These are phyloP conservation scores for Helicolenus hilgendorfi DNA, from an alignment of 2,797 vertebrate species.

Conservation along the genomic window DNA sequence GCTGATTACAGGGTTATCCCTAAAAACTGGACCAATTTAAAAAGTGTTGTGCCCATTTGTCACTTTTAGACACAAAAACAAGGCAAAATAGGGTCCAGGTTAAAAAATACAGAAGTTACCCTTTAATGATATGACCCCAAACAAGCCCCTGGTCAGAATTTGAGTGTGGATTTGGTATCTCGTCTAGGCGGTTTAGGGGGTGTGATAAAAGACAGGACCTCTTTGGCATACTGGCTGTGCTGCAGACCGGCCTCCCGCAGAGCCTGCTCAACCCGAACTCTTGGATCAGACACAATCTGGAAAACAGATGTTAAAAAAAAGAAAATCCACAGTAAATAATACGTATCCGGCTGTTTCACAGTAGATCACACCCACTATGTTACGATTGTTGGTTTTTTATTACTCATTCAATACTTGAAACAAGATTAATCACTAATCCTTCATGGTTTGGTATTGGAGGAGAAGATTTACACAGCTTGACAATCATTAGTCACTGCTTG, in stretches of 20 bases:
- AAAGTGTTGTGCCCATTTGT: no score
- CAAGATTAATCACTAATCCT: constrained; percentile 25
- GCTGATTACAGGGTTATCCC: no score
- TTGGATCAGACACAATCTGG: constrained; percentile 95
- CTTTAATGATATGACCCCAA: background rate
- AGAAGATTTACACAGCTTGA: constrained; percentile 9
- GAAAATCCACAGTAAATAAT: constrained; percentile 15
- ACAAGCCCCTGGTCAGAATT: constrained; percentile 69
- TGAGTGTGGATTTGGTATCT: constrained; percentile 91
- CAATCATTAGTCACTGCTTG: constrained; percentile 31
- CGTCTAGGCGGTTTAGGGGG: constrained; percentile 93
- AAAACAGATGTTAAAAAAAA: constrained; percentile 54
- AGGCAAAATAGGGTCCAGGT: no score
- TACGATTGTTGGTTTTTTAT: background rate
- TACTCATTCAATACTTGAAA: background rate
- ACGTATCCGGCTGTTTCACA: constrained; percentile 20
- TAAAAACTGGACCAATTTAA: no score
- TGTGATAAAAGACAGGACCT: constrained; percentile 90
- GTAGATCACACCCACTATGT: background rate
- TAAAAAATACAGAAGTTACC: background rate
- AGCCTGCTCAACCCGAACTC: constrained; percentile 93
- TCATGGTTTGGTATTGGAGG: background rate
- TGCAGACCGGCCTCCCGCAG: constrained; percentile 95
- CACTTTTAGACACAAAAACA: no score
- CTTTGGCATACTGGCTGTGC: constrained; percentile 91